phyloP scores from a whole-genome alignment of 2,113 vertebrate genomes.

The Trematocara zebra region DNA sequence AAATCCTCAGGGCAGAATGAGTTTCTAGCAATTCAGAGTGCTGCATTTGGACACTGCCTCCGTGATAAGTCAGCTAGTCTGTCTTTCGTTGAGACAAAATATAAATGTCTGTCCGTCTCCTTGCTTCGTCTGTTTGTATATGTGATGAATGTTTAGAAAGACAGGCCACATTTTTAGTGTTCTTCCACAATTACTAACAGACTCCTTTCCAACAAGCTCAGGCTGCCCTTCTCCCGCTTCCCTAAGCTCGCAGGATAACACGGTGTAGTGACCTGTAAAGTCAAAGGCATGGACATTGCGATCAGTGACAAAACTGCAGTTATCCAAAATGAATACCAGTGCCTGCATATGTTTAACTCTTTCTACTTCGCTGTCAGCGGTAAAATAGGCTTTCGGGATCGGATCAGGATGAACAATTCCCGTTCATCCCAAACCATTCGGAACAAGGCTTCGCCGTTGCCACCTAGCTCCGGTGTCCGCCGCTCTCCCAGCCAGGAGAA shows the following conservation, averaged over 20 bases:
- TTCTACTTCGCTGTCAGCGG: conserved; percentile 69
- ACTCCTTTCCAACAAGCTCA: conserved; percentile 34
- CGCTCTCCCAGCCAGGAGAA: conserved; percentile 84
- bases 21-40: conserved; percentile 17
- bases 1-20: conserved; percentile 30
- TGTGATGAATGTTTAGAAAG: background rate
- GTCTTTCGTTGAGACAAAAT: background rate
- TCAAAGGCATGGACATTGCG: conserved; percentile 4
- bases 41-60: conserved; percentile 8
- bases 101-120: conserved; percentile 12
- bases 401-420: conserved; percentile 85
- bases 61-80: background rate
- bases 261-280: conserved; percentile 15
- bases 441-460: conserved; percentile 76
- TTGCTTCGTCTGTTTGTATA: conserved; percentile 23
- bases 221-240: conserved; percentile 7
- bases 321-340: background rate
- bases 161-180: background rate
- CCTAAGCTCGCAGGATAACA: background rate
- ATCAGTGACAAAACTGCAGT: background rate
- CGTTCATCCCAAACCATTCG: conserved; percentile 77
- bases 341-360: conserved; percentile 4
- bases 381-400: conserved; percentile 91
- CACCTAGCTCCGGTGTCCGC: conserved; percentile 69
- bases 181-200: conserved; percentile 25